Conservation (phyloP, 1,140 invertebrate genomes). For the Drosophila ambigua region DNA sequence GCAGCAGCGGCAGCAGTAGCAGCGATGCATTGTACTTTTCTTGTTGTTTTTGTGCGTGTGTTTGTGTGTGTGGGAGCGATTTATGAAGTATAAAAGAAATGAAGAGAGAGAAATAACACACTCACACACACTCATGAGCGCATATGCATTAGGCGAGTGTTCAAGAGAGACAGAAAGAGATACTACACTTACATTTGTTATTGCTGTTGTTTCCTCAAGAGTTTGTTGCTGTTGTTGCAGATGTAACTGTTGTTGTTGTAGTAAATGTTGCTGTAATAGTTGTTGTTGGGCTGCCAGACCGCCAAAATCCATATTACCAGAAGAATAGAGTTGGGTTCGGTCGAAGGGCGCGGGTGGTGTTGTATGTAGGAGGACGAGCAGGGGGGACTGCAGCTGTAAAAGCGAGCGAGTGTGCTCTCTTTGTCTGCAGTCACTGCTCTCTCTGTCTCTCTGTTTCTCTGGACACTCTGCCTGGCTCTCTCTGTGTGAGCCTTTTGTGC, state of each 20-base stretch:
- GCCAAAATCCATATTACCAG: conserved; percentile 77
- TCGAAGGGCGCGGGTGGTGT: conserved; percentile 25
- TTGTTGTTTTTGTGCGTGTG: conserved; percentile 9
- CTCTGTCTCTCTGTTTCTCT: too few relatives aligned
- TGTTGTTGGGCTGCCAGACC: conserved; percentile 74
- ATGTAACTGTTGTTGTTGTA: conserved; percentile 43
- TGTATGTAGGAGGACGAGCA: conserved; percentile 29
- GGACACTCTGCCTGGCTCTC: too few relatives aligned
- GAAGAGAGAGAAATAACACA: conserved; percentile 48
- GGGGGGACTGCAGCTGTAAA: conserved; percentile 34
- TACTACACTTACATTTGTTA: conserved; percentile 76
- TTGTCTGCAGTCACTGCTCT: too few relatives aligned
- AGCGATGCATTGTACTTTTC: not conserved
- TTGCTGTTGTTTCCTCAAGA: conserved; percentile 75
- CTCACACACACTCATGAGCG: conserved; percentile 15
- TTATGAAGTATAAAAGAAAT: conserved; percentile 73
- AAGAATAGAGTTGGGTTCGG: conserved; percentile 8
- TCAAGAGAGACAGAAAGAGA: conserved; percentile 11
- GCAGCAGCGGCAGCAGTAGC: too few relatives aligned
- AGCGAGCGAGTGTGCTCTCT: conserved; percentile 2
- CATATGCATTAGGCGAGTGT: not conserved
- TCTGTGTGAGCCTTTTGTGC: too few relatives aligned
- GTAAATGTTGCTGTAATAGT: conserved; percentile 52
- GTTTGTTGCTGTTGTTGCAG: conserved; percentile 56
- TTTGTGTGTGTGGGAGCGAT: conserved; percentile 56